phyloP scores from a whole-genome alignment of 2,113 vertebrate genomes.

The human region GRCh38 chr9:108271001-108271500 shows the following conservation, averaged over 20 bases:
- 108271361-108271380: not conserved
- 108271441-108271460: not conserved
- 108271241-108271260: not conserved
- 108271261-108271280: not conserved
- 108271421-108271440: not conserved
- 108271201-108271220: not conserved
- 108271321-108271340: not conserved
- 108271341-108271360: not conserved
- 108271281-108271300: not conserved
- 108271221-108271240: not conserved
- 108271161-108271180: not conserved
- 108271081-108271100: not conserved
- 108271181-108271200: not conserved
- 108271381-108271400: not conserved
- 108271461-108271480: not conserved
- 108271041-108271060: not conserved
- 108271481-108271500: not conserved
- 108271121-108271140: not conserved
- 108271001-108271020: not conserved
- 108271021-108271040: not conserved
- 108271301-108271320: not conserved
- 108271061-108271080: not conserved
- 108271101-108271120: not conserved
- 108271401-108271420: not conserved
- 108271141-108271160: slow-evolving; percentile 15